These are phyloP conservation scores for Hepsetus odoe DNA, from an alignment of 2,113 vertebrate species.

Conservation along the genomic window DNA sequence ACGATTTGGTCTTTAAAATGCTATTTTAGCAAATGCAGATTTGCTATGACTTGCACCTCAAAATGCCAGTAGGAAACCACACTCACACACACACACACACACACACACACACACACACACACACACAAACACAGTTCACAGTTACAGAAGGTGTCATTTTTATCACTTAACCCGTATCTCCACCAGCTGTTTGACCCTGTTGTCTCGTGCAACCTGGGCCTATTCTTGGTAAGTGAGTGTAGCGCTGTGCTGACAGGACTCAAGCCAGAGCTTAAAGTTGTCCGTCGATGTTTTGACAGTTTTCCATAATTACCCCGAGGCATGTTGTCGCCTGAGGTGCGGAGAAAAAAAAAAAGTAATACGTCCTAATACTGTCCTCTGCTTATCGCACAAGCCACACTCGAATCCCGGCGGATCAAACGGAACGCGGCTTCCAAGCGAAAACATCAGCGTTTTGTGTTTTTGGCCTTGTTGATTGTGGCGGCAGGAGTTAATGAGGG, in stretches of 20 bases:
- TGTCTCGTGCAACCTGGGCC: neutral
- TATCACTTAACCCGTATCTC: slow-evolving; percentile 1
- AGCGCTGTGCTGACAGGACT: slow-evolving; percentile 21
- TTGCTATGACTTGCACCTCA: neutral
- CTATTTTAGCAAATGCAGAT: too few species aligned
- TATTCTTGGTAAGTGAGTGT: neutral
- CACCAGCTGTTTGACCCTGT: neutral
- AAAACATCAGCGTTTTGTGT: neutral
- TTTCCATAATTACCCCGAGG: slow-evolving; percentile 35
- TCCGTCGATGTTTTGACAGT: slow-evolving; percentile 24
- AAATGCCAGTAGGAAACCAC: too few species aligned
- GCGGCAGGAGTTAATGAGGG: neutral
- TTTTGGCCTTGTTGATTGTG: neutral
- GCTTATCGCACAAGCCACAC: slow-evolving; percentile 5
- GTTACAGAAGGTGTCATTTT: neutral
- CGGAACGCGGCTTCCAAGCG: neutral
- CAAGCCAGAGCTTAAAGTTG: slow-evolving; percentile 22
- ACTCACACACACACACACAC: too few species aligned
- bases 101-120: too few species aligned
- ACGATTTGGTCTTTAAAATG: too few species aligned
- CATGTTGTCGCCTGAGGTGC: slow-evolving; percentile 39
- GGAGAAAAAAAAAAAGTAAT: neutral
- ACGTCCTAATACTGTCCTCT: slow-evolving; percentile 1
- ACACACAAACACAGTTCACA: too few species aligned
- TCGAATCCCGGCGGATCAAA: neutral